These are phyloP conservation scores for Sinosuthora webbiana DNA, from an alignment of 2,113 vertebrate genomes.

Conservation along the genomic window DNA sequence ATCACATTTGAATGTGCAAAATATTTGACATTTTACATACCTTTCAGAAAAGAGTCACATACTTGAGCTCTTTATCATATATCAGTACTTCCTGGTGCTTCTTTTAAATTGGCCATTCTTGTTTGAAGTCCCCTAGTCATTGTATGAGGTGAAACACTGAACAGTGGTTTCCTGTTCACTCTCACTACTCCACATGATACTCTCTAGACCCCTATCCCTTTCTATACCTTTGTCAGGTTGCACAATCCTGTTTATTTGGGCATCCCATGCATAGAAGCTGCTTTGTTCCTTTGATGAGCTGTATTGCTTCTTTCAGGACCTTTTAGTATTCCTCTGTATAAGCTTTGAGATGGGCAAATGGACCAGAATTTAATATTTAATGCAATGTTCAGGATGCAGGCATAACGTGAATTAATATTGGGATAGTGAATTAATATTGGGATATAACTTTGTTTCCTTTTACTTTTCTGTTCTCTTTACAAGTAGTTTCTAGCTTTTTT, in stretches of 20 bases:
- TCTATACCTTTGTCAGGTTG: not conserved
- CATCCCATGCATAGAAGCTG: not conserved
- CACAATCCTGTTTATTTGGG: not conserved
- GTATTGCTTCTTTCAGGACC: not conserved
- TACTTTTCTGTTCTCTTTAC: not conserved
- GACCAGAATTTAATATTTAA: not conserved
- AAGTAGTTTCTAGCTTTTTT: not conserved
- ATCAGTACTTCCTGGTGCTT: not conserved
- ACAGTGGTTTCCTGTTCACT: not conserved
- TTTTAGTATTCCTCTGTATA: not conserved
- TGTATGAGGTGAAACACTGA: not conserved
- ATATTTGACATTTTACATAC: not conserved
- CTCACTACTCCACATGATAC: fast-evolving
- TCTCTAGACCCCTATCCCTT: not conserved
- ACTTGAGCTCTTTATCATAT: not conserved
- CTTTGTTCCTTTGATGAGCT: not conserved
- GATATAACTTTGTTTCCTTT: not conserved
- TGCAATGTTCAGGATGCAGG: not conserved
- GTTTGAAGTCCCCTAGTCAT: not conserved
- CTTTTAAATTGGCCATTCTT: not conserved
- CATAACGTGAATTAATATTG: not conserved
- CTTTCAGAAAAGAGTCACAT: not conserved
- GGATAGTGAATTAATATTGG: not conserved
- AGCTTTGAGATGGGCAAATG: not conserved
- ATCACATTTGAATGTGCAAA: not conserved